Conservation (phyloP, 2,797 vertebrate genomes). For the Megalops cyprinoides region DNA sequence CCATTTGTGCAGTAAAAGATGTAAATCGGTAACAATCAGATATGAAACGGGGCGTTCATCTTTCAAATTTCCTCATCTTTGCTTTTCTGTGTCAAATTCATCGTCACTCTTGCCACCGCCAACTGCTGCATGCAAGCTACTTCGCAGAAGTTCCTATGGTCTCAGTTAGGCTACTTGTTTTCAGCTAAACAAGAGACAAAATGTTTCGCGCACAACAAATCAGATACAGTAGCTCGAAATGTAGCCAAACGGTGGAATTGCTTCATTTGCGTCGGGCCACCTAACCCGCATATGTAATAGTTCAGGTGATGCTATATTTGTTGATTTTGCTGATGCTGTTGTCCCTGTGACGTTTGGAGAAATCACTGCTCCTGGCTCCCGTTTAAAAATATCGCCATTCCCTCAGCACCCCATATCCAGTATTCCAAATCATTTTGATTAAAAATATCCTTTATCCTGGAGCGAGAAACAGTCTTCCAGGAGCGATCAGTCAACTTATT, state of each 20-base stretch:
- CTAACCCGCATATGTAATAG: not conserved
- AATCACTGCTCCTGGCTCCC: not conserved
- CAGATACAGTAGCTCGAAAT: not conserved
- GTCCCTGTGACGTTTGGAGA: not conserved
- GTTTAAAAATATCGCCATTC: slow-evolving; percentile 12
- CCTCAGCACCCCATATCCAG: not conserved
- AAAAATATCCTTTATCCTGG: not conserved
- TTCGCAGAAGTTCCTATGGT: slow-evolving; percentile 2
- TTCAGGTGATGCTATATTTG: not conserved
- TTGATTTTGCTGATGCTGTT: not conserved
- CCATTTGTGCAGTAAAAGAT: slow-evolving; percentile 46
- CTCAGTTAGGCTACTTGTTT: slow-evolving; percentile 12
- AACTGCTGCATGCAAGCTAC: not conserved
- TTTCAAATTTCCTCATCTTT: not conserved
- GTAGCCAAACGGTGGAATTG: not conserved
- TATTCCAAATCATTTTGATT: not conserved
- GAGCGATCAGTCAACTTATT: slow-evolving; percentile 15
- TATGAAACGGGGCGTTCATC: not conserved
- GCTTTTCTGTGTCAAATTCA: not conserved
- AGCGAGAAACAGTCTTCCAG: slow-evolving; percentile 12
- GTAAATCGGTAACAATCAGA: slow-evolving; percentile 39
- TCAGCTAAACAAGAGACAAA: slow-evolving; percentile 3
- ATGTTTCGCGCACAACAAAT: slow-evolving; percentile 4
- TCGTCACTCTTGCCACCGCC: not conserved
- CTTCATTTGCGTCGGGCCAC: not conserved